phyloP scores from a whole-genome alignment of 2,797 vertebrate genomes.

The Catostomus latipinnis region DNA sequence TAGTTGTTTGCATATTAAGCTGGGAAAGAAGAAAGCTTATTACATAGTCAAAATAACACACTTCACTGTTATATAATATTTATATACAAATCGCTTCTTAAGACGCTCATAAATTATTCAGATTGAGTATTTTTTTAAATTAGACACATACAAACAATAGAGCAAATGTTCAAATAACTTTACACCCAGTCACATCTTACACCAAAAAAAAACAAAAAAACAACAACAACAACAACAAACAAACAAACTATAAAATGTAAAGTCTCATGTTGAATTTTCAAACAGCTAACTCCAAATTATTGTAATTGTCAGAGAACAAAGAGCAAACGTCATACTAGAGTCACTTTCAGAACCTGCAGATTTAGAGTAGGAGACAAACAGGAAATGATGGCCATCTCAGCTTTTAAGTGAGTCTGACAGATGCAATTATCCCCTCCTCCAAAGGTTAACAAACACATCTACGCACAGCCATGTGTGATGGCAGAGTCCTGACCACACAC shows the following conservation, averaged over 20 bases:
- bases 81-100: too few species aligned
- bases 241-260: neutral
- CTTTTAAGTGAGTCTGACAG: conserved; percentile 78
- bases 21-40: too few species aligned
- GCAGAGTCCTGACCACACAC: conserved; percentile 62
- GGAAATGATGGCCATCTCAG: conserved; percentile 69
- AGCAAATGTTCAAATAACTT: neutral
- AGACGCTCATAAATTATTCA: neutral
- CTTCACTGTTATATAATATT: too few species aligned
- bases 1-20: too few species aligned
- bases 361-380: conserved; percentile 66
- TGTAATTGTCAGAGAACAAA: conserved; percentile 8
- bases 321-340: conserved; percentile 41
- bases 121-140: neutral
- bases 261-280: too few species aligned
- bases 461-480: conserved; percentile 66
- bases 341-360: conserved; percentile 54
- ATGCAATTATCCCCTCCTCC: conserved; percentile 74
- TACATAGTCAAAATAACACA: too few species aligned
- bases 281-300: neutral
- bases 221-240: neutral
- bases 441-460: conserved; percentile 78
- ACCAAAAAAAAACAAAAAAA: neutral
- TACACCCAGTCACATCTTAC: neutral
- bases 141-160: neutral